phyloP scores from a whole-genome alignment of 2,797 vertebrate genomes.

The Sebastolobus alascanus region DNA sequence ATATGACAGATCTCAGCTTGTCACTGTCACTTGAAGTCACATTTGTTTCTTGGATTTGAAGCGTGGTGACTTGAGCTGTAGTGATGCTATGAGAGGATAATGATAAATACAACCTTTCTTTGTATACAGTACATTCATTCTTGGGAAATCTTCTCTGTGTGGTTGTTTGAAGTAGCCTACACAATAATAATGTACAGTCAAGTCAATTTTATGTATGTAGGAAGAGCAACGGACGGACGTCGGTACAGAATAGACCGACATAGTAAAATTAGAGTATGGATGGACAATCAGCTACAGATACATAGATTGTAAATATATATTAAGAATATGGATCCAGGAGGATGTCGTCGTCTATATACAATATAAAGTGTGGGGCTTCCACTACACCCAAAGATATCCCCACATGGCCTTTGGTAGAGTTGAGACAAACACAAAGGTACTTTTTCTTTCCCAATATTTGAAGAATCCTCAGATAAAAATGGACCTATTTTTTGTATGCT shows the following conservation, averaged over 20 bases:
- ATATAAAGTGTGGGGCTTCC: background rate
- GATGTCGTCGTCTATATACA: background rate
- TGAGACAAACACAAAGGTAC: conserved; percentile 19
- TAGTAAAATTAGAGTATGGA: background rate
- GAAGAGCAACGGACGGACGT: background rate
- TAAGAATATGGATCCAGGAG: no score
- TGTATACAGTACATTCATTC: background rate
- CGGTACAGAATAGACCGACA: background rate
- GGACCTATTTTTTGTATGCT: background rate
- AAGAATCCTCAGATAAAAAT: conserved; percentile 9
- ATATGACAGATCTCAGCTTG: background rate
- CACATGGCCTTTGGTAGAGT: conserved; percentile 6
- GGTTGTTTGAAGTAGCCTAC: conserved; percentile 8
- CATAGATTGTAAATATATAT: background rate
- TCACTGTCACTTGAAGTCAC: background rate
- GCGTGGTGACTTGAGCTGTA: background rate
- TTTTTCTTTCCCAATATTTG: conserved; percentile 15
- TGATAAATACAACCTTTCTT: background rate
- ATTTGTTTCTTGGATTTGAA: background rate
- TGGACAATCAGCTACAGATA: background rate
- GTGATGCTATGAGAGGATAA: background rate
- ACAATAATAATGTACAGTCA: background rate
- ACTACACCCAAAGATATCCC: background rate
- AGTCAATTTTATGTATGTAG: background rate
- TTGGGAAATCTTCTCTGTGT: background rate